Evolutionary conservation across 2,888 invertebrate genomes (phyloP), one percentile per base, ranked within the genome.

Genomic region (Clivina fossor): DNA sequence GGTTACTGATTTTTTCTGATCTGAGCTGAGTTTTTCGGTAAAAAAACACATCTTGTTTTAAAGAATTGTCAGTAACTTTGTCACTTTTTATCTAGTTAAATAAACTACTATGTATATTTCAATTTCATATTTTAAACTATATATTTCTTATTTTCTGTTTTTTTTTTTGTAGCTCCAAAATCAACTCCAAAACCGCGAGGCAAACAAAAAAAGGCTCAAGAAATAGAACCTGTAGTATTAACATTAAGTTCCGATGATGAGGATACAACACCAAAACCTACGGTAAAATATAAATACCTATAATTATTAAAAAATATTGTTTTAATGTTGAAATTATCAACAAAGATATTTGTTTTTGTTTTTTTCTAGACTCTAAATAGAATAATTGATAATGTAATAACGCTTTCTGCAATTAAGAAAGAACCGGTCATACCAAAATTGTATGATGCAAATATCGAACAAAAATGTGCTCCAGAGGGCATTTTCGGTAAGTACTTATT

Each of bases 191-290:
- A 47, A 38, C 44, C 44, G 32, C 60, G 57, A 35, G 35, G 53
- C 3, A 62, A 59, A 48, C 50, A 67, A 65, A 35, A 80, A 79
- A 50, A 76, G 61, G 73, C 77, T 60, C 78, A 80, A 1, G 86
- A 82, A 57, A 78, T 78, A 7, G 82, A 86, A 65, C 83, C 85
- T 28, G 85, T 85, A 5, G 83, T 86, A 64, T 74, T 86, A 57
- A 83, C 84, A 11, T 74, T 85, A 43, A 86, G 86, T 67, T 86
- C 85, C 46, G 86, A 86, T 65, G 86, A 86, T 61, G 86, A 85
- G 62, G 84, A 70, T 5, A 67, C 67, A 8, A 62, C 61, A 22
- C 57, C 38, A 16, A 53, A 53, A 30, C 33, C 54, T 15, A 35
- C 58, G 19, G 62, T 62, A 61, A 54, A 8, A 18, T 4, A 19